Conservation (phyloP, 2,113 vertebrate species). For the Crocuta crocuta region DNA sequence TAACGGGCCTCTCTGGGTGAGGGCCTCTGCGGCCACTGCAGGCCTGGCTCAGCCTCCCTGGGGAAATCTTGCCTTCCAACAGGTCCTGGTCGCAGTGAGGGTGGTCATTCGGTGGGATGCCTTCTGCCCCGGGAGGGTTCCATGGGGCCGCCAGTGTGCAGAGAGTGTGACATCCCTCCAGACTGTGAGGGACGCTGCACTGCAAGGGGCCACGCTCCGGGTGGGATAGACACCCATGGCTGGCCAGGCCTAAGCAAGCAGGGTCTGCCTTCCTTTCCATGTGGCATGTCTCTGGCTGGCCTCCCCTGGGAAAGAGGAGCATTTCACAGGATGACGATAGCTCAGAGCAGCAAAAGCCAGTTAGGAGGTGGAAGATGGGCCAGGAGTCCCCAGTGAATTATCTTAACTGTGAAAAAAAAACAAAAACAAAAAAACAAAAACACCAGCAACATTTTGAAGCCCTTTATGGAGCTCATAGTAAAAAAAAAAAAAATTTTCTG, state of each 20-base stretch:
- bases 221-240: background rate
- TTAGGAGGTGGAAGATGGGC: background rate
- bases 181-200: background rate
- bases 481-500: background rate
- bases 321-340: background rate
- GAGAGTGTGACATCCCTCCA: background rate
- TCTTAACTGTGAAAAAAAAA: background rate
- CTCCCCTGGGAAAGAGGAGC: background rate
- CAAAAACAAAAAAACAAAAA: no score
- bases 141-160: background rate
- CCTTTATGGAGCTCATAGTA: background rate
- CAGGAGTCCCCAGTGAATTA: background rate
- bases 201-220: background rate
- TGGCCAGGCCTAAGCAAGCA: background rate
- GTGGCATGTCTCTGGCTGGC: background rate
- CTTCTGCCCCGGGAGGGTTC: background rate
- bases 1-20: background rate
- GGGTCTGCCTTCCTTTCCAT: background rate
- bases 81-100: background rate
- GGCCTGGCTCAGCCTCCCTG: background rate
- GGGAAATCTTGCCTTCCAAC: background rate
- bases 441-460: background rate
- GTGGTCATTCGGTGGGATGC: background rate
- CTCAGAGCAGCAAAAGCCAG: background rate
- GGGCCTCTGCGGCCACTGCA: rapidly evolving